Percentiles rank a stretch among this genome's conserved stretches.
Conservation (phyloP, 2,113 vertebrate species). For the Cyanoramphus novaezelandiae region DNA sequence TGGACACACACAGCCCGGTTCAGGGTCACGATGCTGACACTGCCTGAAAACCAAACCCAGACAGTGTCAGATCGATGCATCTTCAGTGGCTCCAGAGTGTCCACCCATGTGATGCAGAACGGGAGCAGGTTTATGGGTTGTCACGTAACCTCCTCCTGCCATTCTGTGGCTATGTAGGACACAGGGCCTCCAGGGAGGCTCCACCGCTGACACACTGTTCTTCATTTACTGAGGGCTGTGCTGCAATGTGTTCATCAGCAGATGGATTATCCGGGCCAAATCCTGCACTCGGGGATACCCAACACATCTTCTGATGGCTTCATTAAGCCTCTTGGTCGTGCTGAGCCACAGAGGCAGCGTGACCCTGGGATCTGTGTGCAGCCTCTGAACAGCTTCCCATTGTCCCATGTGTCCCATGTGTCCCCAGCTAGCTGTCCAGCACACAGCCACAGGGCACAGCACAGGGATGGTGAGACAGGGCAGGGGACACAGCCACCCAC, state of each 20-base stretch:
- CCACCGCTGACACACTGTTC: background rate
- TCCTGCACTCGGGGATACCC: background rate
- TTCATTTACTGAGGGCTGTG: background rate
- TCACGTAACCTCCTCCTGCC: background rate
- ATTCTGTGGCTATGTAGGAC: conserved; percentile 15
- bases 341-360: background rate
- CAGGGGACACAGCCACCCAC: background rate
- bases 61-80: rapidly evolving
- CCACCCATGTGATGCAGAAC: rapidly evolving
- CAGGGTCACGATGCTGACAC: rapidly evolving
- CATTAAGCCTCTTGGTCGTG: background rate
- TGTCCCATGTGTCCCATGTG: background rate
- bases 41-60: background rate
- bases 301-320: background rate
- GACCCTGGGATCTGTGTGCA: rapidly evolving
- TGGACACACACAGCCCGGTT: rapidly evolving
- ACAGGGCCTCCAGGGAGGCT: background rate
- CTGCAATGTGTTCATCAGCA: background rate
- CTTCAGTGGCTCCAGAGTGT: background rate
- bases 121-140: background rate
- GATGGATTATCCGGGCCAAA: conserved; percentile 15
- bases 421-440: background rate
- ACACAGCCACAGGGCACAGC: rapidly evolving
- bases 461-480: rapidly evolving
- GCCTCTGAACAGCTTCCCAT: background rate